A percentile compares a stretch with the other conserved stretches of the same genome.
Evolutionary conservation across 2,888 invertebrate species (phyloP).

Genomic region (Drosophila affinis): DNA sequence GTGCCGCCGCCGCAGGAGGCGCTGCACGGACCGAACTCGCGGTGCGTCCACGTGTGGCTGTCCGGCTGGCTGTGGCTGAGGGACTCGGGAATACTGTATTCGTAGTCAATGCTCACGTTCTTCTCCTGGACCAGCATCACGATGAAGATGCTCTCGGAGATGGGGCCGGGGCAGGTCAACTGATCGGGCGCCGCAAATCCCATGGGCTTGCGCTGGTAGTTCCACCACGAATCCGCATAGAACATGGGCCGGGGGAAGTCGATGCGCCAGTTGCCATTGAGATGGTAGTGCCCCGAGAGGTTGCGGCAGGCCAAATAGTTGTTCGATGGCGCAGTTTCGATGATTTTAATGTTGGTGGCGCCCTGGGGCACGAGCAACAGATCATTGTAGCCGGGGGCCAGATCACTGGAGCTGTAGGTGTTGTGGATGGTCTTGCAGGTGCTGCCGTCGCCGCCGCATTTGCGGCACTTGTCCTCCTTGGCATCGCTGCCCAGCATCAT

Average conservation of each 20-base stretch:
- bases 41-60: conserved; percentile 91
- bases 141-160: conserved; percentile 93
- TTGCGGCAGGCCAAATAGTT: conserved; percentile 96
- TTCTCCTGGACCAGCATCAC: conserved; percentile 92
- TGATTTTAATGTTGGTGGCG: conserved; percentile 94
- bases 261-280: conserved; percentile 97
- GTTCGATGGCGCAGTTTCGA: conserved; percentile 91
- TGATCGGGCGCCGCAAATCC: conserved; percentile 94
- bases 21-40: conserved; percentile 90
- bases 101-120: conserved; percentile 94
- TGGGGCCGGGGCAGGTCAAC: conserved; percentile 93
- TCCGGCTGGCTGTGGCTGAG: conserved; percentile 88
- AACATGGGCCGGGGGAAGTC: conserved; percentile 92
- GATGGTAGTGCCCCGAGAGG: conserved; percentile 91
- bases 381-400: conserved; percentile 95
- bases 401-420: conserved; percentile 88
- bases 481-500: conserved; percentile 95
- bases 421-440: conserved; percentile 92
- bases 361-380: conserved; percentile 95
- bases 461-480: conserved; percentile 94
- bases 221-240: conserved; percentile 94
- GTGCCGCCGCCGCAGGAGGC: conserved; percentile 95
- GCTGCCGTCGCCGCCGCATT: conserved; percentile 95
- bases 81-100: conserved; percentile 93
- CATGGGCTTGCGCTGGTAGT: conserved; percentile 92